A percentile compares a stretch with the other conserved stretches of the same genome.
Conservation (phyloP, 37 sponge, comb jelly and placozoan species). For the Cladorhizidae sp. region DNA sequence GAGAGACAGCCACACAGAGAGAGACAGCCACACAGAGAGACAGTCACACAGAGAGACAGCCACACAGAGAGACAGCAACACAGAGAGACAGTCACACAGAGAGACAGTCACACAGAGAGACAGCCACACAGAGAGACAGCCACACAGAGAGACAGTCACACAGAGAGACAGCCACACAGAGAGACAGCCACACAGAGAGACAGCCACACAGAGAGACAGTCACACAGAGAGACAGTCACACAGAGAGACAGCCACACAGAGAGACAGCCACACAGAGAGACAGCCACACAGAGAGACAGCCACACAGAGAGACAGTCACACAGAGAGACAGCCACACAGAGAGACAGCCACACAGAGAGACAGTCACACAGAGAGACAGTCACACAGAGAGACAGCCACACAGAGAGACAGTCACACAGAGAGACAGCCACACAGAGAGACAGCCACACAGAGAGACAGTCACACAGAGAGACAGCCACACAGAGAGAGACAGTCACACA, state of each 20-base stretch:
- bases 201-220: neutral
- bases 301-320: neutral
- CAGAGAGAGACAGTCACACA: neutral
- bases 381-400: too few relatives aligned
- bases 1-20: neutral
- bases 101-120: too few relatives aligned
- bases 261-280: too few relatives aligned
- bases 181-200: too few relatives aligned
- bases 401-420: neutral
- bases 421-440: too few relatives aligned
- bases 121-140: neutral
- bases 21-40: too few relatives aligned
- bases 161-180: too few relatives aligned
- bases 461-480: neutral
- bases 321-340: too few relatives aligned
- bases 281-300: neutral
- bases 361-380: neutral
- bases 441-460: too few relatives aligned
- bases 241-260: neutral
- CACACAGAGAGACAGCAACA: too few relatives aligned
- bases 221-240: too few relatives aligned
- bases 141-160: neutral
- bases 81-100: neutral
- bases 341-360: too few relatives aligned
- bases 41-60: neutral